Percentiles rank a stretch among this genome's conserved stretches.
phyloP scores from a whole-genome alignment of 1,140 invertebrate genomes.

The Meteorus sp. region DNA sequence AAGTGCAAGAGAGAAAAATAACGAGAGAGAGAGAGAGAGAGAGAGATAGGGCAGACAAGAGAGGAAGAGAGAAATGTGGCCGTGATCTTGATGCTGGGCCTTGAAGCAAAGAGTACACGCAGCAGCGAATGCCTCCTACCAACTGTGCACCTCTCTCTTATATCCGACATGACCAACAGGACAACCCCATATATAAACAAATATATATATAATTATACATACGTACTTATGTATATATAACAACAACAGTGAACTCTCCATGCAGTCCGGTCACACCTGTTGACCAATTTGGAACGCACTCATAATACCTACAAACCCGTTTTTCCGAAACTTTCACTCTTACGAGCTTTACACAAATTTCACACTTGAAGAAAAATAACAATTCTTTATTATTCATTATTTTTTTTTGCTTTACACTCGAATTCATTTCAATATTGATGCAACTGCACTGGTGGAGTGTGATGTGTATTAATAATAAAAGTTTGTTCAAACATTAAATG shows the following conservation, averaged over 20 bases:
- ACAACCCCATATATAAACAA: no score
- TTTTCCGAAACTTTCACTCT: conserved; percentile 12
- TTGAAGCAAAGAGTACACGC: conserved; percentile 2
- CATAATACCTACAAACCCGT: not conserved
- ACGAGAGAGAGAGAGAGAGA: not conserved
- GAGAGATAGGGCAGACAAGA: not conserved
- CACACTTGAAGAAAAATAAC: not conserved
- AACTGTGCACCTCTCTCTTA: not conserved
- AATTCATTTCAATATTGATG: not conserved
- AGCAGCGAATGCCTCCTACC: not conserved
- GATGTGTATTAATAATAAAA: no score
- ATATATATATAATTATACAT: no score
- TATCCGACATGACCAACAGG: no score
- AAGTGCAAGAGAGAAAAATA: no score
- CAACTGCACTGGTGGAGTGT: no score
- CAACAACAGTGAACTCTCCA: no score
- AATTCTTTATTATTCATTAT: not conserved
- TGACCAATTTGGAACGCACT: not conserved
- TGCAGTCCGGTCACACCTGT: conserved; percentile 3
- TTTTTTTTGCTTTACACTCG: not conserved
- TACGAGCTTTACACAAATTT: not conserved
- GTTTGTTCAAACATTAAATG: not conserved
- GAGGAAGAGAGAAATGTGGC: conserved; percentile 11
- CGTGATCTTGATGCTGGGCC: conserved; percentile 25
- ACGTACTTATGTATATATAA: no score